A percentile compares a stretch with the other conserved stretches of the same genome.
These are phyloP conservation scores for Linepithema humile DNA, from an alignment of 1,140 invertebrate genomes.

Conservation along the genomic window DNA sequence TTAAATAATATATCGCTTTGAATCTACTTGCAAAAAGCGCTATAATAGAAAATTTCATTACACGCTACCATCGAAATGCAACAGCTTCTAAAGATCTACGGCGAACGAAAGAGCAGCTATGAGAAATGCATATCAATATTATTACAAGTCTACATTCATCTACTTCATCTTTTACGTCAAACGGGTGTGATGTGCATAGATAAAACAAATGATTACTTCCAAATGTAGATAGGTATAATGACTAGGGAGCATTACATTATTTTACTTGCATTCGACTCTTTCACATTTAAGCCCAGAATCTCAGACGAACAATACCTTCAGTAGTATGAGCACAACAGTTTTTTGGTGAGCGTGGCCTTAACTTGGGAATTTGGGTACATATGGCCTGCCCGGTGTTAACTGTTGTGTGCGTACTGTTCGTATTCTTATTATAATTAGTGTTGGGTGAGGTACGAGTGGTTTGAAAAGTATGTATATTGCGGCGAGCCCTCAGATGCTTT, in stretches of 20 bases:
- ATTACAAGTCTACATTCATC: background rate
- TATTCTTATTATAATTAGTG: constrained; percentile 75
- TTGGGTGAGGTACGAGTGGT: constrained; percentile 75
- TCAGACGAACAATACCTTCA: constrained; percentile 80
- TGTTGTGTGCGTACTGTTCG: constrained; percentile 77
- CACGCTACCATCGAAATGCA: background rate
- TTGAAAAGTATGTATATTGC: constrained; percentile 76
- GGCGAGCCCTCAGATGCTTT: constrained; percentile 79
- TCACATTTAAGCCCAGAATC: constrained; percentile 66
- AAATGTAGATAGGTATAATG: too few species aligned
- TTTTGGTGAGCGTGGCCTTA: constrained; percentile 81
- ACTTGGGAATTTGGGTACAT: constrained; percentile 78
- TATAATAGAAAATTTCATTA: background rate
- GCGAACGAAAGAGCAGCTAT: background rate
- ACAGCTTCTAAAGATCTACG: background rate
- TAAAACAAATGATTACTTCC: too few species aligned
- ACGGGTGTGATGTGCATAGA: constrained; percentile 1
- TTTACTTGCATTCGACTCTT: constrained; percentile 53
- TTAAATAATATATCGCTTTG: background rate
- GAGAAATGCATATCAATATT: constrained; percentile 6
- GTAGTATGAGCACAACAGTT: constrained; percentile 75
- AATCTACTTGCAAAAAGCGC: background rate
- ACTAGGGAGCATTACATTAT: constrained; percentile 44
- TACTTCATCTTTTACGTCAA: background rate
- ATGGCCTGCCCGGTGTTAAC: constrained; percentile 77